Conservation (phyloP, 2,113 vertebrate species). For the Thamnophis sirtalis region DNA sequence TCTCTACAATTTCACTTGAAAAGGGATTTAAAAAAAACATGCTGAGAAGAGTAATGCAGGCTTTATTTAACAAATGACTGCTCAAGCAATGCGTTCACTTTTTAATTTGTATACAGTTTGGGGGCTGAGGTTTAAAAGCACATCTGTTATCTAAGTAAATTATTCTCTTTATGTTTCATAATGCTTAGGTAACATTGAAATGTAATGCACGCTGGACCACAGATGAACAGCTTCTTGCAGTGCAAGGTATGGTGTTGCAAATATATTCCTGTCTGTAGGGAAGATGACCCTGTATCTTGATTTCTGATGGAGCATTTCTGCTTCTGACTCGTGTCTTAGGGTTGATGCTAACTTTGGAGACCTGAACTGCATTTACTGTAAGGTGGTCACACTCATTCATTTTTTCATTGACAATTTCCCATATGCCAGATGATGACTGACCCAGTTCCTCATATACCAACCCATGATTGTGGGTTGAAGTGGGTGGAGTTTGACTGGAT, state of each 20-base stretch:
- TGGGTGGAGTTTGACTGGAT: neutral
- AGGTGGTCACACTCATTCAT: neutral
- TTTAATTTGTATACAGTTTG: constrained; percentile 19
- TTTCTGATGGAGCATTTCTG: constrained; percentile 11
- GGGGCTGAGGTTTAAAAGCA: constrained; percentile 18
- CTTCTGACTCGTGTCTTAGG: neutral
- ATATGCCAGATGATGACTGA: neutral
- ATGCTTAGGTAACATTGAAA: constrained; percentile 83
- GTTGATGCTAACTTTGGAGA: neutral
- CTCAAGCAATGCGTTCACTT: constrained; percentile 25
- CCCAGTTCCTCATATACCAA: neutral
- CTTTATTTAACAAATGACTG: constrained; percentile 8
- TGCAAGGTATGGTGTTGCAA: constrained; percentile 82
- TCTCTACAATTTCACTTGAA: constrained; percentile 11
- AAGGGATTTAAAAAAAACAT: neutral
- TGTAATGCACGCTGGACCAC: constrained; percentile 96
- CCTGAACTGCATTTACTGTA: neutral
- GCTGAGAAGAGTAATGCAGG: constrained; percentile 2
- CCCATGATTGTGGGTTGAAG: neutral
- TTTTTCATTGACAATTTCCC: neutral
- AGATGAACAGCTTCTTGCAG: constrained; percentile 94
- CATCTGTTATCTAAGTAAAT: constrained; percentile 13
- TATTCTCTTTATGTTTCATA: constrained; percentile 12
- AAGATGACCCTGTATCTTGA: neutral
- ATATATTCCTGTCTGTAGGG: neutral